These are phyloP conservation scores for Tricholaema leucomelas DNA, from an alignment of 2,113 vertebrate species.

Conservation along the genomic window DNA sequence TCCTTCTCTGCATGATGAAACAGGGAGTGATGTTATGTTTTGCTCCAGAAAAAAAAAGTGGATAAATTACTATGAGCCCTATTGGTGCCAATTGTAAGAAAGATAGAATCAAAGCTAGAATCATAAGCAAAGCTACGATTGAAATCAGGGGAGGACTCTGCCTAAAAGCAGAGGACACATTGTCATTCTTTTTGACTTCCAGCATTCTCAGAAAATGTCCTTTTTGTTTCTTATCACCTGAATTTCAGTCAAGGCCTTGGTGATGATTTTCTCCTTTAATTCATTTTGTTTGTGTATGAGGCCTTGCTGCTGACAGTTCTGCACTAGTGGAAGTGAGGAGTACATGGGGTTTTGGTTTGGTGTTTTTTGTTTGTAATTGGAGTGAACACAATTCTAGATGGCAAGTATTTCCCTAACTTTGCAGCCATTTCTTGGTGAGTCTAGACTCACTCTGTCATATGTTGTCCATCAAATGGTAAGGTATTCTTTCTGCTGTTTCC, in stretches of 20 bases:
- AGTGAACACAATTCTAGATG: not conserved
- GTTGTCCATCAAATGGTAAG: constrained; percentile 71
- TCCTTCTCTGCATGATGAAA: not conserved
- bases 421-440: constrained; percentile 24
- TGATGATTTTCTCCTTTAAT: not conserved
- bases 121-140: not conserved
- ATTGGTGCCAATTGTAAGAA: not conserved
- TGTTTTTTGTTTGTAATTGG: not conserved
- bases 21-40: not conserved
- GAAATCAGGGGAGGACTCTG: not conserved
- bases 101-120: no score
- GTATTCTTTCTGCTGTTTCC: constrained; percentile 60
- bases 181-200: not conserved
- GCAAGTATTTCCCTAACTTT: constrained; percentile 6
- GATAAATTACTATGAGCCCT: not conserved
- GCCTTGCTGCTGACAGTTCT: not conserved
- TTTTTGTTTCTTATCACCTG: not conserved
- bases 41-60: not conserved
- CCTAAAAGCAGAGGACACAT: not conserved
- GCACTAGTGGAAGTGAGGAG: not conserved
- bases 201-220: not conserved
- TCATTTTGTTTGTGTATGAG: not conserved
- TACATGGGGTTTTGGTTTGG: not conserved
- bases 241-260: not conserved
- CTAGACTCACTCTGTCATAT: constrained; percentile 31